These are phyloP conservation scores for Nycticorax nycticorax DNA, from an alignment of 2,113 vertebrate species.

Conservation along the genomic window DNA sequence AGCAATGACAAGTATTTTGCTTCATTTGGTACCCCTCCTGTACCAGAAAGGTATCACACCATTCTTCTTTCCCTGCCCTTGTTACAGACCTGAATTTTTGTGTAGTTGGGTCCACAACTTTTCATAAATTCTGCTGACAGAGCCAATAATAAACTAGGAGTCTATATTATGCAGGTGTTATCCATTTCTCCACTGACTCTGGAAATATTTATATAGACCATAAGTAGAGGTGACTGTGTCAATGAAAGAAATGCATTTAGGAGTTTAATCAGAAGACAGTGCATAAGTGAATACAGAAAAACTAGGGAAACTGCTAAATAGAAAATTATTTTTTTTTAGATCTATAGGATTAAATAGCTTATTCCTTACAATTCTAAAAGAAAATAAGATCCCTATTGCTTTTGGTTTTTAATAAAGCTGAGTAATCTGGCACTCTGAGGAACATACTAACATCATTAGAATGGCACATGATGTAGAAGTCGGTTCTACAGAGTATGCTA, in stretches of 20 bases:
- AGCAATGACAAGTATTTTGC: neutral
- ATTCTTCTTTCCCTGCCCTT: neutral
- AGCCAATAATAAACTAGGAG: neutral
- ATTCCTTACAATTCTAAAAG: neutral
- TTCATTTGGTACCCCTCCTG: neutral
- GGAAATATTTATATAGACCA: neutral
- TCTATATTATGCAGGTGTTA: neutral
- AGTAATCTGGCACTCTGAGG: neutral
- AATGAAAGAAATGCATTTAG: neutral
- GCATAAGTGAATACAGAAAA: neutral
- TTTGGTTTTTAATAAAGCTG: neutral
- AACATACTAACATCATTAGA: neutral
- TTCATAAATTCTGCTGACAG: neutral
- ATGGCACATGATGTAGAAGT: neutral
- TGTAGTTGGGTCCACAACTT: neutral
- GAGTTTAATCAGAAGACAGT: neutral
- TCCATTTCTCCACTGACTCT: neutral
- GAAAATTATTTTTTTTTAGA: neutral
- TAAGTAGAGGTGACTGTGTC: neutral
- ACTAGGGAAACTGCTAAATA: too few species aligned
- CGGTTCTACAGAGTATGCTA: neutral
- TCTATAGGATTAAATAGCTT: neutral
- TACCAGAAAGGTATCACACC: neutral
- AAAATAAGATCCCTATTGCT: neutral
- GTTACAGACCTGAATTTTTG: neutral